phyloP scores from a whole-genome alignment of 2,888 invertebrate species.

The Lithophane socia region DNA sequence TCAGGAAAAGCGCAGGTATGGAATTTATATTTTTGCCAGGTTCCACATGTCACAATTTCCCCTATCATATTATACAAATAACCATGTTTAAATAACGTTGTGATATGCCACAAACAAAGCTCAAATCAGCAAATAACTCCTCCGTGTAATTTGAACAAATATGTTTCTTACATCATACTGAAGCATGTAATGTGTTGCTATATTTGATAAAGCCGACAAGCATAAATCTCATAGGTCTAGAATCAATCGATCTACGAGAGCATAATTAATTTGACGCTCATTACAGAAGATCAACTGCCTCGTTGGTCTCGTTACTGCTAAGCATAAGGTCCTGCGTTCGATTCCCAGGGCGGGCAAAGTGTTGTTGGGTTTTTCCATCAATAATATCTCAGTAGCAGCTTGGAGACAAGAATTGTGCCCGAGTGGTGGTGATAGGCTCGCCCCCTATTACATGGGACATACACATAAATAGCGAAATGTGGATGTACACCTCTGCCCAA shows the following conservation, averaged over 20 bases:
- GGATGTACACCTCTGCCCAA: background rate
- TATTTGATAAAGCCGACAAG: background rate
- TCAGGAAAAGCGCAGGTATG: too few relatives aligned
- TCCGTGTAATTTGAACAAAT: slow-evolving; percentile 40
- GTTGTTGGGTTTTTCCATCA: too few relatives aligned
- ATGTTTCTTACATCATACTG: slow-evolving; percentile 33
- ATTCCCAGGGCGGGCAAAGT: too few relatives aligned
- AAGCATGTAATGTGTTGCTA: background rate
- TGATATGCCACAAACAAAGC: slow-evolving; percentile 32
- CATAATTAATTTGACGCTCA: too few relatives aligned
- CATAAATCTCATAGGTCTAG: too few relatives aligned
- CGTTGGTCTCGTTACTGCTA: too few relatives aligned
- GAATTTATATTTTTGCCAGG: background rate
- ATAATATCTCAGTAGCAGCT: too few relatives aligned
- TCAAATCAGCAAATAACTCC: slow-evolving; percentile 42
- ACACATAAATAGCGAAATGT: background rate
- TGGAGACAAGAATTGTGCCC: too few relatives aligned
- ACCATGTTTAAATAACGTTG: slow-evolving; percentile 12
- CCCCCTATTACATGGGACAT: background rate
- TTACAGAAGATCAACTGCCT: too few relatives aligned
- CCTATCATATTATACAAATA: slow-evolving; percentile 39
- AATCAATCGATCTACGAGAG: background rate
- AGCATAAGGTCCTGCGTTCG: too few relatives aligned
- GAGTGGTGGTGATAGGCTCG: too few relatives aligned
- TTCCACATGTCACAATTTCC: background rate